A percentile compares a stretch with the other conserved stretches of the same genome.
Evolutionary conservation across 2,797 vertebrate species (phyloP).

Genomic region (Basileuterus tristriatus): DNA sequence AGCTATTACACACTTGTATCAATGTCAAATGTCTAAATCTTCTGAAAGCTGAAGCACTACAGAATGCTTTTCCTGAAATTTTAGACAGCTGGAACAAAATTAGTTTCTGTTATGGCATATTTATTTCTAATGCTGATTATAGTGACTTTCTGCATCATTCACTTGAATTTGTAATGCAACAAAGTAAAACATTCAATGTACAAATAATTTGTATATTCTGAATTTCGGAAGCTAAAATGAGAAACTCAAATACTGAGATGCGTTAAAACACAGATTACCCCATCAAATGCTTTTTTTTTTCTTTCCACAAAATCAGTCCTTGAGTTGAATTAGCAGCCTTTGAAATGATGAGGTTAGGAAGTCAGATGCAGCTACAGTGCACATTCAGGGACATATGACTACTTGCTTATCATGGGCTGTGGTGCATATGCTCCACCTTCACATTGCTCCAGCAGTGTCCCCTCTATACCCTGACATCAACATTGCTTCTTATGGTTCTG

Average conservation of each 20-base stretch:
- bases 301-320: not conserved
- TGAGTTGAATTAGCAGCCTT: not conserved
- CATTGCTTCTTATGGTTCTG: not conserved
- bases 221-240: not conserved
- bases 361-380: not conserved
- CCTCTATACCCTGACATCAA: not conserved
- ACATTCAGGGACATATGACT: not conserved
- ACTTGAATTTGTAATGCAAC: not conserved
- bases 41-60: slow-evolving; percentile 15
- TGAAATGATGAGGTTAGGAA: not conserved
- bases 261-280: not conserved
- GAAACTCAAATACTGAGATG: not conserved
- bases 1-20: slow-evolving; percentile 20
- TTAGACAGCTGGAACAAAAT: slow-evolving; percentile 36
- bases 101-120: slow-evolving; percentile 10
- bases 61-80: slow-evolving; percentile 6
- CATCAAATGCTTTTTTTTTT: not conserved
- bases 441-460: not conserved
- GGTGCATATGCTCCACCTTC: not conserved
- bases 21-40: slow-evolving; percentile 31
- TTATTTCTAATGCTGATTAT: slow-evolving; percentile 15
- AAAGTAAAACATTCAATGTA: not conserved
- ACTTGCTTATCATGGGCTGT: not conserved
- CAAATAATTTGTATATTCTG: slow-evolving; percentile 8
- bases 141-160: not conserved